Conservation (phyloP, 2,797 vertebrate species). For the Erethizon dorsatum region DNA sequence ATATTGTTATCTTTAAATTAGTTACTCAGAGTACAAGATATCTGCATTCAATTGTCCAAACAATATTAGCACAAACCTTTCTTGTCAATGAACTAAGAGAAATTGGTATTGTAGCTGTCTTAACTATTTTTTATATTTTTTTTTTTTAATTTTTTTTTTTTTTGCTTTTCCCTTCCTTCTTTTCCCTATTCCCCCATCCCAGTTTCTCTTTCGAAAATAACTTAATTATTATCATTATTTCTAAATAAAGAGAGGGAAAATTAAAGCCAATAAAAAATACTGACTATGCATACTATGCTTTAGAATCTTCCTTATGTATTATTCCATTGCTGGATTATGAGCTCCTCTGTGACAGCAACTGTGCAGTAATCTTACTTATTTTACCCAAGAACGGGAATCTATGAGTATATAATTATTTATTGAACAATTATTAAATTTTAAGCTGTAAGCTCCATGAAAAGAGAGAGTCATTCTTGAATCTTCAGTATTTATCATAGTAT, state of each 20-base stretch:
- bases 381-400: background rate
- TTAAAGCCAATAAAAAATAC: background rate
- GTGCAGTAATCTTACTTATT: background rate
- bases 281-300: background rate
- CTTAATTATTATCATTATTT: constrained; percentile 57
- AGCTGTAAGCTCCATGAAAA: background rate
- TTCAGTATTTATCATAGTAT: background rate
- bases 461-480: constrained; percentile 7
- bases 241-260: background rate
- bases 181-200: too few relatives aligned
- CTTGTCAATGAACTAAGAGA: too few relatives aligned
- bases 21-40: too few relatives aligned
- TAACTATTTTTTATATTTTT: too few relatives aligned
- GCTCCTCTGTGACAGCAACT: background rate
- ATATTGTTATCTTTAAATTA: too few relatives aligned
- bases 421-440: constrained; percentile 3
- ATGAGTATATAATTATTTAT: constrained; percentile 5
- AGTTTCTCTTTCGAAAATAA: too few relatives aligned
- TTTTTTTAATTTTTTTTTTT: too few relatives aligned
- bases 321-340: background rate
- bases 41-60: too few relatives aligned
- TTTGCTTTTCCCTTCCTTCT: too few relatives aligned
- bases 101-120: too few relatives aligned
- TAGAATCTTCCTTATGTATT: background rate
- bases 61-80: too few relatives aligned